Percentiles rank a stretch among this genome's conserved stretches.
phyloP scores from a whole-genome alignment of 2,888 invertebrate genomes.

The Ichneumon xanthorius region DNA sequence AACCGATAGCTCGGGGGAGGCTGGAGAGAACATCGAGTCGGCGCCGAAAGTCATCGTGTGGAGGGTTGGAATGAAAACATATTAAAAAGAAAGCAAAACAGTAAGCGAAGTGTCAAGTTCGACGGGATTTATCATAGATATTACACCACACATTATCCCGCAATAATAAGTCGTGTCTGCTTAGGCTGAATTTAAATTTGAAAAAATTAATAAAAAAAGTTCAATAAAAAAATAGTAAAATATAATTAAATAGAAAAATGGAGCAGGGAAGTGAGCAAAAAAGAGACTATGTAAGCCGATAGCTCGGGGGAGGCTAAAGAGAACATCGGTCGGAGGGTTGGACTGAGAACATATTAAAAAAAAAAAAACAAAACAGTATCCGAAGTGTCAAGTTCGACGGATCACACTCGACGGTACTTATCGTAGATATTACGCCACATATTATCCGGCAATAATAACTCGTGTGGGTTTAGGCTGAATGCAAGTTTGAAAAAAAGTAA shows the following conservation, averaged over 20 bases:
- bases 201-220: neutral
- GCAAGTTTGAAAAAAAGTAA: neutral
- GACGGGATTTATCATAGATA: neutral
- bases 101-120: neutral
- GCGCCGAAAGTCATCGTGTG: conserved; percentile 27
- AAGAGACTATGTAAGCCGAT: conserved; percentile 12
- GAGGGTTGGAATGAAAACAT: conserved; percentile 26
- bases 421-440: neutral
- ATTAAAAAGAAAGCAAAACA: neutral
- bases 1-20: conserved; percentile 46
- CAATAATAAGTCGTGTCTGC: neutral
- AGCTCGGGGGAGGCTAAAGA: conserved; percentile 30
- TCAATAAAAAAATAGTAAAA: neutral
- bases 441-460: neutral
- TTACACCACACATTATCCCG: neutral
- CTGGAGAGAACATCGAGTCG: conserved; percentile 7
- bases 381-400: conserved; percentile 13
- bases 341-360: conserved; percentile 14
- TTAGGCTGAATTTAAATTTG: neutral
- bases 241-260: neutral
- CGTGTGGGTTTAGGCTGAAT: neutral
- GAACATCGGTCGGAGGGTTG: conserved; percentile 21
- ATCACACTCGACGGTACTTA: neutral
- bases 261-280: too few species aligned
- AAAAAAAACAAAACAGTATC: neutral